A percentile compares a stretch with the other conserved stretches of the same genome.
Conservation (phyloP, 1,140 invertebrate species). For the Propsilocerus akamusi region DNA sequence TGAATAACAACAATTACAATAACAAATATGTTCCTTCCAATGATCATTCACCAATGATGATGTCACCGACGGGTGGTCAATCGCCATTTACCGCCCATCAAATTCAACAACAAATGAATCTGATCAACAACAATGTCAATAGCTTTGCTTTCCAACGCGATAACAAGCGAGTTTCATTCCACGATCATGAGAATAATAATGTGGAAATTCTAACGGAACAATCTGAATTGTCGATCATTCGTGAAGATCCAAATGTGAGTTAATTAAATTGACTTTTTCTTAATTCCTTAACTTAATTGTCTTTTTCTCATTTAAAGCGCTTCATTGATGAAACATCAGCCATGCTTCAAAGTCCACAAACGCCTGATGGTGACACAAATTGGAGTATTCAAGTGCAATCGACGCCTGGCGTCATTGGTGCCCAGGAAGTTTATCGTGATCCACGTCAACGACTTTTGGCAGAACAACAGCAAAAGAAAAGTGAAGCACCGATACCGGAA, state of each 20-base stretch:
- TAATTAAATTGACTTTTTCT: slow-evolving; percentile 3
- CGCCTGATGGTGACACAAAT: slow-evolving; percentile 33
- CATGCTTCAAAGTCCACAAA: slow-evolving; percentile 49
- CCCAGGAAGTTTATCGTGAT: slow-evolving; percentile 85
- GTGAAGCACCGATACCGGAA: slow-evolving; percentile 54
- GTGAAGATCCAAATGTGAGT: slow-evolving; percentile 67
- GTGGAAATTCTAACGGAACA: slow-evolving; percentile 6
- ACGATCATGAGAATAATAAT: slow-evolving; percentile 39
- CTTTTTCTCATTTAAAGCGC: slow-evolving; percentile 34
- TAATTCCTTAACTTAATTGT: slow-evolving; percentile 7
- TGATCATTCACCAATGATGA: background rate
- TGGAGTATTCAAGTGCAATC: slow-evolving; percentile 28
- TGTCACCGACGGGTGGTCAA: background rate
- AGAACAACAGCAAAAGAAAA: slow-evolving; percentile 46
- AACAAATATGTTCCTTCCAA: background rate
- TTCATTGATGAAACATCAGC: slow-evolving; percentile 64
- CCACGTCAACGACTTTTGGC: slow-evolving; percentile 61
- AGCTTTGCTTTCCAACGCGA: slow-evolving; percentile 11
- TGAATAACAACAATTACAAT: background rate
- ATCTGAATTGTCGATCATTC: slow-evolving; percentile 33
- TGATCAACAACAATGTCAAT: slow-evolving; percentile 4
- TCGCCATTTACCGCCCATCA: background rate
- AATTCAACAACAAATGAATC: background rate
- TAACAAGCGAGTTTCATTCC: slow-evolving; percentile 50
- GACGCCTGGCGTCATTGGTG: slow-evolving; percentile 84